Evolutionary conservation across 2,888 invertebrate species (phyloP).

Genomic region (Acronicta alni): DNA sequence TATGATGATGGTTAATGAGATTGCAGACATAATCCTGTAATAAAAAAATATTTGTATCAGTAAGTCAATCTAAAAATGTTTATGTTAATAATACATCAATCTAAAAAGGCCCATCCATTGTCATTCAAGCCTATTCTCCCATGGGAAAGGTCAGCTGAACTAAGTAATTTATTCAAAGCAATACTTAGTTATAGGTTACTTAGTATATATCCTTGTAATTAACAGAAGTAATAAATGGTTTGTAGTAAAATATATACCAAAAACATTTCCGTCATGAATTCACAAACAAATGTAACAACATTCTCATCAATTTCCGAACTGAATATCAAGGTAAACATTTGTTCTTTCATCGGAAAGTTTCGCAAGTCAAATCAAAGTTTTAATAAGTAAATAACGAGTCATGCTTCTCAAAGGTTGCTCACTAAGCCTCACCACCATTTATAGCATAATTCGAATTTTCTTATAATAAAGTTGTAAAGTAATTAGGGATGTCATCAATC

Average conservation of each 20-base stretch:
- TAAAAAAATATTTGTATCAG: too few relatives aligned
- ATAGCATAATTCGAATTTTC: slow-evolving; percentile 53
- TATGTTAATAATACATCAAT: not conserved
- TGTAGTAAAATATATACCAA: not conserved
- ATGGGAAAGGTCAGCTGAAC: slow-evolving; percentile 29
- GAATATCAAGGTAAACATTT: slow-evolving; percentile 65
- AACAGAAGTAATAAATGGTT: not conserved
- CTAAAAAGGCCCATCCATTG: not conserved
- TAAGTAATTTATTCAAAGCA: slow-evolving; percentile 17
- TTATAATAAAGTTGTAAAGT: slow-evolving; percentile 52
- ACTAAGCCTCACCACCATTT: slow-evolving; percentile 64
- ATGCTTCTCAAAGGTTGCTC: slow-evolving; percentile 74
- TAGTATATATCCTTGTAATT: not conserved
- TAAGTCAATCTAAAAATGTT: not conserved
- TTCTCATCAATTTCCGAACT: too few relatives aligned
- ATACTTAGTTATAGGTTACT: not conserved
- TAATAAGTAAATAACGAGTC: slow-evolving; percentile 86
- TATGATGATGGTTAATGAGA: too few relatives aligned
- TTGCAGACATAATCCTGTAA: too few relatives aligned
- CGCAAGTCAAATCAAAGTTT: slow-evolving; percentile 79
- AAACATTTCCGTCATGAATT: not conserved
- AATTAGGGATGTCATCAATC: slow-evolving; percentile 50
- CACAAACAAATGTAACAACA: not conserved
- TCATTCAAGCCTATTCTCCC: not conserved
- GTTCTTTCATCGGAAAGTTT: slow-evolving; percentile 73